Percentiles rank a stretch among this genome's conserved stretches.
Evolutionary conservation across 1,140 invertebrate genomes (phyloP).

Genomic region (Acyrthosiphon pisum): DNA sequence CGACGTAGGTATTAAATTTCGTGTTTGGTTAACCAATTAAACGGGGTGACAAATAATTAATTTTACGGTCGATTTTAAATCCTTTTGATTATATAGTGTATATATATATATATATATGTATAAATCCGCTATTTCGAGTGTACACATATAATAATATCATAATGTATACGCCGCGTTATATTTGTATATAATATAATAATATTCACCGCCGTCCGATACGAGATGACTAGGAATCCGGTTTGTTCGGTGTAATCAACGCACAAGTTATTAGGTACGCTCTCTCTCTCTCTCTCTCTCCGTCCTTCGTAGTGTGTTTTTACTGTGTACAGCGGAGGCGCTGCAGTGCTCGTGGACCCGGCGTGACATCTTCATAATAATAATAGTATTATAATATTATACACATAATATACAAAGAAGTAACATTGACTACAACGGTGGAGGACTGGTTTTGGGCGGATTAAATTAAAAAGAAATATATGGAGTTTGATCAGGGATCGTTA

Average conservation of each 20-base stretch:
- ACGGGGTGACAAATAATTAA: constrained; percentile 54
- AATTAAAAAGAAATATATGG: constrained; percentile 42
- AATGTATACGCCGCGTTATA: neutral
- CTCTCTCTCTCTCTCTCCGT: too few relatives aligned
- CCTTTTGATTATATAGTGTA: neutral
- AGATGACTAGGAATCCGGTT: constrained; percentile 44
- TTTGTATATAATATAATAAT: neutral
- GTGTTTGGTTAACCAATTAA: constrained; percentile 51
- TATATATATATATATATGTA: neutral
- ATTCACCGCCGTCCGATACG: neutral
- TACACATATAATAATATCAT: neutral
- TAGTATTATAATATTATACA: neutral
- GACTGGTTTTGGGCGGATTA: constrained; percentile 56
- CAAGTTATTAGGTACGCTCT: constrained; percentile 22
- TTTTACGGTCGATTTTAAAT: constrained; percentile 45
- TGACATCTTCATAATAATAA: constrained; percentile 51
- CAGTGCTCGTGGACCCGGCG: neutral
- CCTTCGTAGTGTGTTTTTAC: neutral
- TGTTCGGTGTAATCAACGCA: constrained; percentile 41
- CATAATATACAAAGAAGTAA: constrained; percentile 35
- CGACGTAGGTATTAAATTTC: constrained; percentile 32
- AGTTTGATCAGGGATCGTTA: constrained; percentile 54
- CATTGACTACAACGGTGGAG: constrained; percentile 4
- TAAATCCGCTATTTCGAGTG: neutral
- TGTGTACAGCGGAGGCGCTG: too few relatives aligned